Conservation (phyloP, 2,797 vertebrate species). For the Tokudaia tokunoshimensis region DNA sequence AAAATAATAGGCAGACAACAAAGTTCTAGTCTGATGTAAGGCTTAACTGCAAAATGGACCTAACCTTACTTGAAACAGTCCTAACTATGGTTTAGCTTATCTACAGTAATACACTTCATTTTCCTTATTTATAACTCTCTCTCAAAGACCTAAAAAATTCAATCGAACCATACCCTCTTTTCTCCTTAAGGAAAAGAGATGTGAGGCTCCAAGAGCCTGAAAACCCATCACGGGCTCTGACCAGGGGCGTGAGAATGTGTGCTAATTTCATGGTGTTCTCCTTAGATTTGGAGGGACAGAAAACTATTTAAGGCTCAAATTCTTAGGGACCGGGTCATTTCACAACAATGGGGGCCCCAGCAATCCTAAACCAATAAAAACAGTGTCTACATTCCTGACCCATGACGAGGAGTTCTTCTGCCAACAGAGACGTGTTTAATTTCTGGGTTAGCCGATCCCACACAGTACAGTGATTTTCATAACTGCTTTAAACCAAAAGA, state of each 20-base stretch:
- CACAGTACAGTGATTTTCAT: not conserved
- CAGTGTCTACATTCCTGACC: slow-evolving; percentile 54
- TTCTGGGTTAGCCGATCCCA: slow-evolving; percentile 51
- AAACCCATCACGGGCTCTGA: not conserved
- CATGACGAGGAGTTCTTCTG: not conserved
- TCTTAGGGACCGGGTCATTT: not conserved
- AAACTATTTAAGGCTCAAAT: not conserved
- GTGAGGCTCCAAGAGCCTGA: not conserved
- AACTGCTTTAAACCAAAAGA: not conserved
- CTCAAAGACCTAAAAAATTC: slow-evolving; percentile 2
- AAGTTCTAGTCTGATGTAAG: not conserved
- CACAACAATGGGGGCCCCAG: not conserved
- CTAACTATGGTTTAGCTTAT: not conserved
- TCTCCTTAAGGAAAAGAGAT: slow-evolving; percentile 9
- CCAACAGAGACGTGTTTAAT: slow-evolving; percentile 43
- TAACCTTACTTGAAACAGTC: slow-evolving; percentile 13
- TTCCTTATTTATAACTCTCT: slow-evolving; percentile 38
- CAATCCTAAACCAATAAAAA: slow-evolving; percentile 44
- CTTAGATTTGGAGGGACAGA: not conserved
- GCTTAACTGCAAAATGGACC: slow-evolving; percentile 32
- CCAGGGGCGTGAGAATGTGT: not conserved
- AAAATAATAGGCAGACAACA: slow-evolving; percentile 13
- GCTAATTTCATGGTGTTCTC: not conserved
- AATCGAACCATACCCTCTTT: not conserved
- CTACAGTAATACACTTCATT: not conserved